Evolutionary conservation across 2,888 invertebrate genomes (phyloP), one percentile per base, ranked within the genome.

Genomic region (Drosophila emarginata): DNA sequence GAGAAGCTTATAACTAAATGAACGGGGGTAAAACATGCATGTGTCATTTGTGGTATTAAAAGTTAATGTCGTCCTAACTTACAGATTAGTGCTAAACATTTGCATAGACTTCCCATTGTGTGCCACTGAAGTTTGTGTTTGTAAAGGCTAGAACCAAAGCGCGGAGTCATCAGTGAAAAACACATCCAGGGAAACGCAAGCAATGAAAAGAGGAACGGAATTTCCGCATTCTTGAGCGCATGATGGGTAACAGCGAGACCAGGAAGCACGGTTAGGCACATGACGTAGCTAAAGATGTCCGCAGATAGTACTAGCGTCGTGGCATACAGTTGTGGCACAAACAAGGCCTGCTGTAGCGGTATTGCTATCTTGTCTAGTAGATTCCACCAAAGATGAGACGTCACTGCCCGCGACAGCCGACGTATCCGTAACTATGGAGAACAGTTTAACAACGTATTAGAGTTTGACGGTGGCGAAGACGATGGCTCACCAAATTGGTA

Each of bases 111-210:
- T 39, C 91, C 91, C 61, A 91, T 65, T 0, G 90, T 90, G 72
- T 91, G 90, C 91, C 91, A 91, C 40, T 91, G 87, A 21, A 90
- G 80, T 69, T 91, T 91, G 11, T 87, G 85, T 59, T 91, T 91
- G 61, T 89, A 88, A 4, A 91, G 82, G 6, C 89, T 90, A 0
- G 84, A 87, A 0, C 91, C 91, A 64, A 91, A 91, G 7, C 91
- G 89, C 1, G 92, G 91, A 21, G 91, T 91, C 92, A 91, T 91
- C 77, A 91, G 74, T 0, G 91, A 90, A 68, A 91, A 91, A 76
- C 91, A 91, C 91, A 91, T 92, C 91, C 91, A 91, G 0, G 91
- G 91, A 65, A 91, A 91, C n/a, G 92, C 91, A n/a, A 91, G 75
- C 61, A 91, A 72, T 0, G 91, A 91, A 72, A 91, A 92, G 12